phyloP scores from a whole-genome alignment of 2,113 vertebrate genomes.

The Ploceus nigricollis region DNA sequence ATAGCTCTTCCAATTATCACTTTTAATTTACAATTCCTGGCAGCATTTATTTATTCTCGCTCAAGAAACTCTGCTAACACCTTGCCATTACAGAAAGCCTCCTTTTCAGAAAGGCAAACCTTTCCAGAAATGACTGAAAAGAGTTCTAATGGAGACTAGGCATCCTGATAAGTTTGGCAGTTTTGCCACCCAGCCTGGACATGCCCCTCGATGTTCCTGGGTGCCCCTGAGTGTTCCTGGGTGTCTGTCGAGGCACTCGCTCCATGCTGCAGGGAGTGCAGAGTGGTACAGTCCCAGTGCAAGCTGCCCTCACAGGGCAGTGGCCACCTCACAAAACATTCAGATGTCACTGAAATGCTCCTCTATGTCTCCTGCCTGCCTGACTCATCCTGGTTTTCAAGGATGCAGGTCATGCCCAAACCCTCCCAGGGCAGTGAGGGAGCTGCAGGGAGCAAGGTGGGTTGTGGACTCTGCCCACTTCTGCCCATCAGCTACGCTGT shows the following conservation, averaged over 20 bases:
- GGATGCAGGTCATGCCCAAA: neutral
- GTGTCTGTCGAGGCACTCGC: accelerated
- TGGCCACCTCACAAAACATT: accelerated
- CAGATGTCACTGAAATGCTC: accelerated
- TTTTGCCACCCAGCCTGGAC: neutral
- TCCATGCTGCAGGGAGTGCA: accelerated
- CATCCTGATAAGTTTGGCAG: neutral
- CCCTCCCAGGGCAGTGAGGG: neutral
- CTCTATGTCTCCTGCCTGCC: accelerated
- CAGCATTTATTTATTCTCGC: neutral
- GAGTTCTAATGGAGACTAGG: neutral
- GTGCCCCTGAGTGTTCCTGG: neutral
- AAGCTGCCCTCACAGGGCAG: neutral
- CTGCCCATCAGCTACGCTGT: accelerated
- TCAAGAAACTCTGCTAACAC: neutral
- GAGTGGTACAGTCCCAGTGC: accelerated
- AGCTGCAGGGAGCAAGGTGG: accelerated
- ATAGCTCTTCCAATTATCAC: slow-evolving; percentile 8
- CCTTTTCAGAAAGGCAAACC: neutral
- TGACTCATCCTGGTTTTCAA: neutral
- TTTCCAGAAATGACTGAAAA: neutral
- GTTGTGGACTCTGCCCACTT: accelerated
- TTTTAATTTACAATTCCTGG: slow-evolving; percentile 27
- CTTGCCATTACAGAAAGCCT: neutral
- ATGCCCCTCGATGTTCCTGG: too few relatives aligned